These are phyloP conservation scores for Caradrina kadenii DNA, from an alignment of 2,888 invertebrate species.

Conservation along the genomic window DNA sequence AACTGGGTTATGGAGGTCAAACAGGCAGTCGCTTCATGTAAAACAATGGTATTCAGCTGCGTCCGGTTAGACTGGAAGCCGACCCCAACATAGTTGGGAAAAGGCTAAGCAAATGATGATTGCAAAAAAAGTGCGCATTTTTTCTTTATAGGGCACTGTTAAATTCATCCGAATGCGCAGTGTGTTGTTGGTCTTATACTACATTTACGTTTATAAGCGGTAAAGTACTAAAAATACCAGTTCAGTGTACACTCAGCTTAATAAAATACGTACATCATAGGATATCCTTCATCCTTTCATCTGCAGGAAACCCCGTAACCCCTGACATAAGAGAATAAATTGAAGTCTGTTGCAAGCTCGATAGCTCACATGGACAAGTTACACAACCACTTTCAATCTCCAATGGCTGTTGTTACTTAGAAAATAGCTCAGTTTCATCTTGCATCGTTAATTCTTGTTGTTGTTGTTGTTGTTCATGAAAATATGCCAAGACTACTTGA, in stretches of 20 bases:
- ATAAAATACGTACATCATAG: background rate
- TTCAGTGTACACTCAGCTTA: background rate
- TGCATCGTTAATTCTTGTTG: constrained; percentile 5
- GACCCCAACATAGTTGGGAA: too few species aligned
- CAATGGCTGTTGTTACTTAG: background rate
- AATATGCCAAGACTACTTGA: background rate
- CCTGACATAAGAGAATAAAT: constrained; percentile 1
- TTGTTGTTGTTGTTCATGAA: constrained; percentile 6
- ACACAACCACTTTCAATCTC: background rate
- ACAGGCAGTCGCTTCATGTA: too few species aligned
- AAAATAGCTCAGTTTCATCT: constrained; percentile 5
- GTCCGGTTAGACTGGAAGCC: too few species aligned
- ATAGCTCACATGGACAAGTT: background rate
- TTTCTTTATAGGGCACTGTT: background rate
- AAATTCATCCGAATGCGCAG: background rate
- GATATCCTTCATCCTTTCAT: background rate
- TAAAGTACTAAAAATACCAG: background rate
- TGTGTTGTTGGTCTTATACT: too few species aligned
- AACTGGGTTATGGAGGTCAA: too few species aligned
- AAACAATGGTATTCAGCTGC: too few species aligned
- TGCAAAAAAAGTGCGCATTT: too few species aligned
- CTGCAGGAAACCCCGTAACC: constrained; percentile 1
- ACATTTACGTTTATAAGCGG: background rate
- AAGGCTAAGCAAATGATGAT: too few species aligned
- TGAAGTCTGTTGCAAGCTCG: constrained; percentile 1